Evolutionary conservation across 2,888 invertebrate species (phyloP).

Genomic region (Plagiodera versicolora): DNA sequence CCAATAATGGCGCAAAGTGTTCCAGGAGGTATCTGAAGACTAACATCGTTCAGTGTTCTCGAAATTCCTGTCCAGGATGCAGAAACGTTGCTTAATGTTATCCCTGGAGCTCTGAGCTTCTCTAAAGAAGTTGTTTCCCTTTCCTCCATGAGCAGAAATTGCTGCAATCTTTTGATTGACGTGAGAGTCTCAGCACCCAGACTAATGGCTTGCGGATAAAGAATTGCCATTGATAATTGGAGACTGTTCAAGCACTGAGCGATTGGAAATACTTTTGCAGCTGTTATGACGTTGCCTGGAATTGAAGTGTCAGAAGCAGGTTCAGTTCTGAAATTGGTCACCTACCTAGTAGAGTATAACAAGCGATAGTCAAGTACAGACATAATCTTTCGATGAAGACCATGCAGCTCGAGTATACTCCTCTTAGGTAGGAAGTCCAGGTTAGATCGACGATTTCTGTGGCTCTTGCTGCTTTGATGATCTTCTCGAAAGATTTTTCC

Average conservation of each 20-base stretch:
- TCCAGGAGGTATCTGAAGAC: conserved; percentile 56
- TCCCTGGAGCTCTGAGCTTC: conserved; percentile 26
- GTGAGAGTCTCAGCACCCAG: conserved; percentile 63
- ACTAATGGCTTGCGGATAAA: conserved; percentile 62
- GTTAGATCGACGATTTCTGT: conserved; percentile 64
- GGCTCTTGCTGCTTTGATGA: conserved; percentile 61
- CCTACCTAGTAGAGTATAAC: conserved; percentile 70
- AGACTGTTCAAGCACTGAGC: conserved; percentile 57
- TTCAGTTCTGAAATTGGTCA: background rate
- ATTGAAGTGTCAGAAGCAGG: background rate
- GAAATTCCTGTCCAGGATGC: conserved; percentile 44
- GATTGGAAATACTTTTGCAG: conserved; percentile 53
- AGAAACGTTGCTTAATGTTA: conserved; percentile 39
- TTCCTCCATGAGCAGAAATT: conserved; percentile 62
- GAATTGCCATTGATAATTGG: conserved; percentile 61
- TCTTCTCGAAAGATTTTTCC: conserved; percentile 69
- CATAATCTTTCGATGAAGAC: conserved; percentile 85
- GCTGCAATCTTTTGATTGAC: conserved; percentile 60
- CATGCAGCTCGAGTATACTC: conserved; percentile 63
- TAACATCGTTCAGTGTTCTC: conserved; percentile 48
- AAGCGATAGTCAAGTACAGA: conserved; percentile 75
- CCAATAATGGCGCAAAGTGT: conserved; percentile 76
- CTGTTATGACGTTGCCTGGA: conserved; percentile 50
- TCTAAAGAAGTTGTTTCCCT: conserved; percentile 46
- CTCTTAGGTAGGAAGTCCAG: conserved; percentile 66